Base-by-base conservation (phyloP, 2,113 vertebrate genomes). In the Bubo blakistoni region DNA sequence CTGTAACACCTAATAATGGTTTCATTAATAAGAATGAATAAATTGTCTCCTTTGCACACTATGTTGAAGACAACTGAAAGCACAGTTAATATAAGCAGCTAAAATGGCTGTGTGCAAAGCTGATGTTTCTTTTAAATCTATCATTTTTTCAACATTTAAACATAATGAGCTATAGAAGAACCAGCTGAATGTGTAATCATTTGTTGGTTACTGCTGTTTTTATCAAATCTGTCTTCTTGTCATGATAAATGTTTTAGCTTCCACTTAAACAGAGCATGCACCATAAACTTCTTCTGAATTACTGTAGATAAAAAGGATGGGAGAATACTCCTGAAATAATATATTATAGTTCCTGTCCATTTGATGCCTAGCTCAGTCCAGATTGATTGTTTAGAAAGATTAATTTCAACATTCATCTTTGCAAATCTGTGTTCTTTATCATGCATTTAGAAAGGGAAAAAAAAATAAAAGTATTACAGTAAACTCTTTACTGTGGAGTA, bases 141-240 rank as follows among this genome's bases (percentile, higher is more conserved):
- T n/a, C 3, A 16, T 34, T 93, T 84, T 52, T 93, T 92, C 54
- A 92, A 10, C 29, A 77, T 89, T 97, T 97, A 97, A 94, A 83
- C 9, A 79, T 90, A 93, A 93, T 69, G 26, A 30, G 17, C 55
- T 85, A 29, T 40, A 34, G 10, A 80, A 93, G 8, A 80, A 40
- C 5, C 21, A 84, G 32, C 4, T 94, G 52, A 88, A 90, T 86
- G 7, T 73, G 24, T 47, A 96, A 84, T 76, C 1, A 42, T 85
- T 63, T 92, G 15, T 52, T 90, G 42, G 8, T 69, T 93, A 62
- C 24, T 92, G 42, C 34, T 96, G 9, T 30, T 92, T 77, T 59
- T 88, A 76, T 91, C 36, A 90, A 90, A 94, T 94, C 58, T 86
- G 30, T 94, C 46, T 93, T 92, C 55, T 66, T 91, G 65, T 80